A percentile compares a stretch with the other conserved stretches of the same genome.
These are phyloP conservation scores for Nyctereutes procyonoides DNA, from an alignment of 2,113 vertebrate genomes.

Conservation along the genomic window DNA sequence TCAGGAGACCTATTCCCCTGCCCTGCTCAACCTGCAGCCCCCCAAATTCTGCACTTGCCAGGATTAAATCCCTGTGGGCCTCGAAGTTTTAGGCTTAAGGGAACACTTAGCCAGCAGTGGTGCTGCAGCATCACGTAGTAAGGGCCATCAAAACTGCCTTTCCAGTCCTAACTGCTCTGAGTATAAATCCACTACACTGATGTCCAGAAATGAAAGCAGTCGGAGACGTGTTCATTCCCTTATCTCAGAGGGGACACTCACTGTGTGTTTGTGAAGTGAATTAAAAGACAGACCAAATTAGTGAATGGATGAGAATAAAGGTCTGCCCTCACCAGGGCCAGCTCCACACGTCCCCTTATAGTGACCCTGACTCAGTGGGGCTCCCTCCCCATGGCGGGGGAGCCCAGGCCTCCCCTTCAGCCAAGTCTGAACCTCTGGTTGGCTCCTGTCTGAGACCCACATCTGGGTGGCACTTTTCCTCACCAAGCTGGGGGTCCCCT, in stretches of 20 bases:
- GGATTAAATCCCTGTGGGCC: neutral
- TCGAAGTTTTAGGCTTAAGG: neutral
- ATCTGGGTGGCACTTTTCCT: fast-evolving
- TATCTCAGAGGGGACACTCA: fast-evolving
- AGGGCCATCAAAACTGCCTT: neutral
- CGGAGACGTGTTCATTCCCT: fast-evolving
- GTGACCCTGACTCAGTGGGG: fast-evolving
- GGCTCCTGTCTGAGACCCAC: fast-evolving
- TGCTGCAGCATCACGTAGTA: fast-evolving
- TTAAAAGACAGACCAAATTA: neutral
- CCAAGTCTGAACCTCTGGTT: fast-evolving
- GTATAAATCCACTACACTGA: fast-evolving
- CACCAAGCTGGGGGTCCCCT: neutral
- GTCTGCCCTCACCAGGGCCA: fast-evolving
- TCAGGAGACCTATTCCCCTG: fast-evolving
- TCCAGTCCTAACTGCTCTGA: fast-evolving
- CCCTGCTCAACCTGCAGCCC: neutral
- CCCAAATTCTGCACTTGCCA: fast-evolving
- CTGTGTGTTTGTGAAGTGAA: neutral
- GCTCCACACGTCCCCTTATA: fast-evolving
- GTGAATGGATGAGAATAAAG: fast-evolving
- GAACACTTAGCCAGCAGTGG: neutral
- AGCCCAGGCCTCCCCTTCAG: neutral
- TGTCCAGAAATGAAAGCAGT: neutral
- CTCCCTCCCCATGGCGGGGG: fast-evolving